Conservation (phyloP, 1,140 invertebrate species). For the Eupristina koningsbergeri region DNA sequence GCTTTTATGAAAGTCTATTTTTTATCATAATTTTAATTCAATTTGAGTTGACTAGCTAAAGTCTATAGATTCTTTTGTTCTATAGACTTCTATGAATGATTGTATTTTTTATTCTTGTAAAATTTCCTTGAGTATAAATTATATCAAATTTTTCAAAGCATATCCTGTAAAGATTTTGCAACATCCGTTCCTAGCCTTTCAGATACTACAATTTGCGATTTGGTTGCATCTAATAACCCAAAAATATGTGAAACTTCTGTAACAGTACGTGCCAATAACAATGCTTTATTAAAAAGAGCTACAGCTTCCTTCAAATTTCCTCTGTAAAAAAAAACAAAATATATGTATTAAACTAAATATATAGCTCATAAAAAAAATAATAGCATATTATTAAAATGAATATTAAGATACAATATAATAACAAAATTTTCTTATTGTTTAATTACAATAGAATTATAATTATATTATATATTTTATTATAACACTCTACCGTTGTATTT, state of each 20-base stretch:
- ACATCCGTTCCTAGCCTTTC: constrained; percentile 81
- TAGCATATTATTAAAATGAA: neutral
- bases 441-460: neutral
- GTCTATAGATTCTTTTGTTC: neutral
- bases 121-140: neutral
- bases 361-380: too few species aligned
- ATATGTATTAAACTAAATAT: neutral
- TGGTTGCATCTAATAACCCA: constrained; percentile 87
- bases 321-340: constrained; percentile 69
- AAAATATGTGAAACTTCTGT: constrained; percentile 91
- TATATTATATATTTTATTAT: neutral
- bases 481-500: constrained; percentile 92
- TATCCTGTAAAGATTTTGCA: constrained; percentile 38
- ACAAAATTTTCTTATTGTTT: neutral
- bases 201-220: constrained; percentile 87
- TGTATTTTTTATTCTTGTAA: neutral
- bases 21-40: neutral
- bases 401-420: neutral
- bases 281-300: constrained; percentile 91
- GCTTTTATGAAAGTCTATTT: neutral
- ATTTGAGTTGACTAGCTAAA: neutral
- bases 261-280: constrained; percentile 86
- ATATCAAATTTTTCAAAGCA: constrained; percentile 17
- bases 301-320: constrained; percentile 88
- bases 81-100: constrained; percentile 14